Evolutionary conservation across 2,797 vertebrate species (phyloP).

Genomic region (Ficedula albicollis): DNA sequence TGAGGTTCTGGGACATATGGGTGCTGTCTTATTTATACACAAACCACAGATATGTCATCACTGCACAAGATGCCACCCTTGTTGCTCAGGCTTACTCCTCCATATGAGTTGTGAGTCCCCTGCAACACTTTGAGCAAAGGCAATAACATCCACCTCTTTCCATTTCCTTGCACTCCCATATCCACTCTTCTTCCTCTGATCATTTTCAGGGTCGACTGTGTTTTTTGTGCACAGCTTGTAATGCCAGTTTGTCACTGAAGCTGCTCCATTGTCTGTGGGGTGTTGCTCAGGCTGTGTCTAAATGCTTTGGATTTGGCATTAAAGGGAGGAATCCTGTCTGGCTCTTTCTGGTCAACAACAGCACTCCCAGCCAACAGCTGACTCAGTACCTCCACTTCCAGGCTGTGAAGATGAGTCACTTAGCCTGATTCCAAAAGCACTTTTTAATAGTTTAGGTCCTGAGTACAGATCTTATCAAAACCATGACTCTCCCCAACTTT

Average conservation of each 20-base stretch:
- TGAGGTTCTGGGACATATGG: background rate
- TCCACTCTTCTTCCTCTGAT: background rate
- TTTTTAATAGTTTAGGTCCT: background rate
- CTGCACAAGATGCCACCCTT: background rate
- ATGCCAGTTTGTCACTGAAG: background rate
- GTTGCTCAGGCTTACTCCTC: background rate
- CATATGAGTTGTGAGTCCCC: background rate
- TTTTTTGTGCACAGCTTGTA: background rate
- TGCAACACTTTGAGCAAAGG: background rate
- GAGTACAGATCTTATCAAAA: background rate
- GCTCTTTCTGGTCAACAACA: background rate
- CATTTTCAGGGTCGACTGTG: background rate
- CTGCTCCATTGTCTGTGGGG: background rate
- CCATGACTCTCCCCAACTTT: background rate
- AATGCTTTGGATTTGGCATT: background rate
- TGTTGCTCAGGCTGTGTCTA: background rate
- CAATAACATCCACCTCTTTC: background rate
- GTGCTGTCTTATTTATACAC: background rate
- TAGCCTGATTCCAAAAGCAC: background rate
- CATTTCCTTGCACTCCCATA: background rate
- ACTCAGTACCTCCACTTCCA: constrained; percentile 8
- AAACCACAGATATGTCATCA: background rate
- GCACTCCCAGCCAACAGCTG: background rate
- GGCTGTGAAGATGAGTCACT: background rate
- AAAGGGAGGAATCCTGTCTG: background rate